A percentile compares a stretch with the other conserved stretches of the same genome.
Conservation (phyloP, 53 echinoderm and acorn worm species). For the Holothuria leucospilota region DNA sequence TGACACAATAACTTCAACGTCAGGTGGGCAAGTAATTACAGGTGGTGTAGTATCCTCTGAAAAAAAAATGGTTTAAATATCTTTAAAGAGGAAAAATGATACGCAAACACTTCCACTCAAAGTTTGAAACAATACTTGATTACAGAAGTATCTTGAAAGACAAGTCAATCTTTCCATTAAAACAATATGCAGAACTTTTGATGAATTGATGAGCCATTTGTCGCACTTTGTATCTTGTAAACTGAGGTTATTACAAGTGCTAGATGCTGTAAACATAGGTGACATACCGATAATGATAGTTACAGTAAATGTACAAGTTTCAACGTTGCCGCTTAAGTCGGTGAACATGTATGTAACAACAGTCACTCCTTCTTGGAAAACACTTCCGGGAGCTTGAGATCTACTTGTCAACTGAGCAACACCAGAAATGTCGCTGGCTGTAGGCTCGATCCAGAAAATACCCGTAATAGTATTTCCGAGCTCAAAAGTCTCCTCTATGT, state of each 20-base stretch:
- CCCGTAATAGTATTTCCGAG: not conserved
- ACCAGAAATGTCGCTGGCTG: conserved; percentile 65
- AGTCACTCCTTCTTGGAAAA: not conserved
- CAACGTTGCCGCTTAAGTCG: conserved; percentile 55
- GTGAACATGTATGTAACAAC: conserved; percentile 58
- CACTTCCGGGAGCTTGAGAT: not conserved
- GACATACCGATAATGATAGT: conserved; percentile 62
- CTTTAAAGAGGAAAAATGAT: too few relatives aligned
- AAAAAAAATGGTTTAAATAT: too few relatives aligned
- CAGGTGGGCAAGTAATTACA: conserved; percentile 40
- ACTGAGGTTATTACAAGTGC: too few relatives aligned
- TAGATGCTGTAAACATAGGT: too few relatives aligned
- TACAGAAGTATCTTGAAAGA: too few relatives aligned
- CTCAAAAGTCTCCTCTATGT: conserved; percentile 14
- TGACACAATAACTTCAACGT: conserved; percentile 11
- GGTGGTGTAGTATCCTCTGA: conserved; percentile 36
- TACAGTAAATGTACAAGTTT: conserved; percentile 61
- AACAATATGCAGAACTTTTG: too few relatives aligned
- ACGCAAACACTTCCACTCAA: too few relatives aligned
- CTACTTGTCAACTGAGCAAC: not conserved
- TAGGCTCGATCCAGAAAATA: conserved; percentile 51
- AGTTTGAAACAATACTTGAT: too few relatives aligned
- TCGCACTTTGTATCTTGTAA: too few relatives aligned
- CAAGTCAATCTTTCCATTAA: too few relatives aligned
- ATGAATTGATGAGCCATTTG: too few relatives aligned